Evolutionary conservation across 2,888 invertebrate genomes (phyloP), one percentile per base, ranked within the genome.

Genomic region (Euproctis similis): DNA sequence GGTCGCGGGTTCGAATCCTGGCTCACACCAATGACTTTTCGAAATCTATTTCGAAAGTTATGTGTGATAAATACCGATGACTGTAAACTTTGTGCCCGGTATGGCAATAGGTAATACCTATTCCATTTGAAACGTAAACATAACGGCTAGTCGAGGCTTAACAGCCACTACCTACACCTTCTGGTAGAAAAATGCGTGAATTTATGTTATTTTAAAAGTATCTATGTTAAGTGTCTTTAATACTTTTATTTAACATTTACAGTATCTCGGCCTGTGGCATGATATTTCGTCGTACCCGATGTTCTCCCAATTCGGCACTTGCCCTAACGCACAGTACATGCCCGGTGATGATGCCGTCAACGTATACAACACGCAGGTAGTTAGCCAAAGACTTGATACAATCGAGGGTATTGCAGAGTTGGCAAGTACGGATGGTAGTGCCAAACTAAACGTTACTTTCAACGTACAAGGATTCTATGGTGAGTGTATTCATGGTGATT

Each of bases 361-460:
- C 21, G 60, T 64, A 0, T 46, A 34, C 14, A 64, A 65, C 19
- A 65, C 69, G 1, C 66, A 73, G 46, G 73, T 73, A 1, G 30
- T 65, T n/a, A 47, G 63, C 33, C 49, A 66, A 31, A 42, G 38
- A 0, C 40, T 75, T 8, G 53, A 57, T n/a, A 56, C 58, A 8
- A 66, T 70, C 3, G 51, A 32, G 1, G 78, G 75, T 2, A 31
- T 39, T 2, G 80, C 71, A 4, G 46, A 42, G 2, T 24, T 58
- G 1, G 49, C 42, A 0, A 46, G 85, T 18, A 85, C 86, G 0
- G 89, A 90, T 53, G 81, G 80, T 1, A 80, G 74, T 34, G 91
- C 87, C 20, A 84, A 88, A 13, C 85, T 91, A 0, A 76, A 85
- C 1, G 90, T 89, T 65, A 87, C 86, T 8, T 91, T 91, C 55